Evolutionary conservation across 2,888 invertebrate genomes (phyloP).

Genomic region (Polyommatus icarus): DNA sequence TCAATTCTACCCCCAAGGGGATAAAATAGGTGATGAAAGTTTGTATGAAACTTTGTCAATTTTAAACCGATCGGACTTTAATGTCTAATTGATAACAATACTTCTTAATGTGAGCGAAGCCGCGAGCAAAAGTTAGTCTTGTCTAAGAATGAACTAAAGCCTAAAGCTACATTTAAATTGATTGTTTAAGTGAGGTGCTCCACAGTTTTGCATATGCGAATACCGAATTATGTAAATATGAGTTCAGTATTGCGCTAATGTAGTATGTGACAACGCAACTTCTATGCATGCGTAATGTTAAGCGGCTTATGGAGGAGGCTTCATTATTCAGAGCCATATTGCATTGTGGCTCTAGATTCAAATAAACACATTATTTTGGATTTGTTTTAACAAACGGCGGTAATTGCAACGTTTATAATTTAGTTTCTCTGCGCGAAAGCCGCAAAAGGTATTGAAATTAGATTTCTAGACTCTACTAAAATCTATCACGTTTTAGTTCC

Average conservation of each 20-base stretch:
- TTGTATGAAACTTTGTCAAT: no score
- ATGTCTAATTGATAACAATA: no score
- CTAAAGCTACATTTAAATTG: slow-evolving; percentile 1
- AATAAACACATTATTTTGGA: slow-evolving; percentile 38
- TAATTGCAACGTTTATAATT: slow-evolving; percentile 8
- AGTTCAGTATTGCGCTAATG: slow-evolving; percentile 26
- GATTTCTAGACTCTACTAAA: no score
- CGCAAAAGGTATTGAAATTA: neutral
- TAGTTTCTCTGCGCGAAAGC: neutral
- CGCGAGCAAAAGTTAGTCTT: no score
- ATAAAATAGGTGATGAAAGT: no score
- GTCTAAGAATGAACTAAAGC: neutral
- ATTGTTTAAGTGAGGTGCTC: slow-evolving; percentile 16
- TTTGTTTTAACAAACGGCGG: neutral
- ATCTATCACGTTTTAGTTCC: no score
- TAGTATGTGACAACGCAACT: slow-evolving; percentile 31
- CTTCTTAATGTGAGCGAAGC: no score
- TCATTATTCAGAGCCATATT: slow-evolving; percentile 41
- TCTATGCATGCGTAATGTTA: slow-evolving; percentile 46
- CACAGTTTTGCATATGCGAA: slow-evolving; percentile 18
- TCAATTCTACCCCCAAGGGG: no score
- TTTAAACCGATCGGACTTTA: no score
- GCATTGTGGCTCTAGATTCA: neutral
- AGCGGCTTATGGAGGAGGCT: slow-evolving; percentile 42
- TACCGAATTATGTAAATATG: slow-evolving; percentile 19